Conservation (phyloP, 2,888 invertebrate species). For the Cyclophora albipunctata region DNA sequence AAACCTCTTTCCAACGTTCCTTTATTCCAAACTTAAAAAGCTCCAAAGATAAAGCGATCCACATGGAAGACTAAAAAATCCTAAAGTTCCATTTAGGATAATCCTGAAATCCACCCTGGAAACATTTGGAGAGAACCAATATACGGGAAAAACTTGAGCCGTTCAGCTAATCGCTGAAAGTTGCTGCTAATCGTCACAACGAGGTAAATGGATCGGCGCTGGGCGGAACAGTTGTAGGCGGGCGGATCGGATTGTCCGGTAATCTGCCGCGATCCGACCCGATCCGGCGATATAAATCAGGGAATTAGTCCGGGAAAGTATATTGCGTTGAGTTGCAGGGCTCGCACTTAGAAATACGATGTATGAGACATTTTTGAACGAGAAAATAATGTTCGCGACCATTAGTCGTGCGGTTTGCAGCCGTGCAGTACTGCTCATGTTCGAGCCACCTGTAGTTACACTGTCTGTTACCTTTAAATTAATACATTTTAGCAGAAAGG, state of each 20-base stretch:
- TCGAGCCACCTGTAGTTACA: too few relatives aligned
- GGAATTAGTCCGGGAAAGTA: slow-evolving; percentile 15
- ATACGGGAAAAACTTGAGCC: background rate
- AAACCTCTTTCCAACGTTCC: too few relatives aligned
- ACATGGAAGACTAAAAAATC: too few relatives aligned
- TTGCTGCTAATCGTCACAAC: background rate
- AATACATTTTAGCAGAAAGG: too few relatives aligned
- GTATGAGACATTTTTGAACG: background rate
- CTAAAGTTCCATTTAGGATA: too few relatives aligned
- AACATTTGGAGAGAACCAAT: too few relatives aligned
- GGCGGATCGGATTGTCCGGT: slow-evolving; percentile 4
- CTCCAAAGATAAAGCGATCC: too few relatives aligned
- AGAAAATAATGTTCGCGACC: too few relatives aligned
- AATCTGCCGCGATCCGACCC: slow-evolving; percentile 9
- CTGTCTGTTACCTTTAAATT: too few relatives aligned
- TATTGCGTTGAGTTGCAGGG: slow-evolving; percentile 2
- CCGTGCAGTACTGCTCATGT: background rate
- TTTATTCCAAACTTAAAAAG: too few relatives aligned
- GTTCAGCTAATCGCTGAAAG: background rate
- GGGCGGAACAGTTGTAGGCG: background rate
- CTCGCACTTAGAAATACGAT: slow-evolving; percentile 3
- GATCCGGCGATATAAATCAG: slow-evolving; percentile 26
- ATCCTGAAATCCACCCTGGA: too few relatives aligned
- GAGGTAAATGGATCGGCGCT: background rate
- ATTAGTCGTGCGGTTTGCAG: too few relatives aligned